These are phyloP conservation scores for Callopanchax toddi DNA, from an alignment of 2,113 vertebrate genomes.

Conservation along the genomic window DNA sequence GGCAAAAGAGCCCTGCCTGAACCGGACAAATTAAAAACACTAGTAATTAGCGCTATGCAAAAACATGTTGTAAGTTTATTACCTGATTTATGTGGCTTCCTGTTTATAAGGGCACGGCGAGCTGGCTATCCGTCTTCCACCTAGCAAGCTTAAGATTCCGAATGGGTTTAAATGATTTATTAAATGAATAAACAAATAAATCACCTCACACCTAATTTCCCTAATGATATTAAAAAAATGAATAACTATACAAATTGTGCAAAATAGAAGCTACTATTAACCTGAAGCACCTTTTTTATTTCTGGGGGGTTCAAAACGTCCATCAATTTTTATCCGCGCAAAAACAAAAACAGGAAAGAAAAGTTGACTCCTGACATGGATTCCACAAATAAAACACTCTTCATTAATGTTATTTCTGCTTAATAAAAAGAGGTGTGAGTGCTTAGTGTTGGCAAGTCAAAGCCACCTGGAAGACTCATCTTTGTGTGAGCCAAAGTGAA, in stretches of 20 bases:
- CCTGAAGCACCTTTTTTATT: constrained; percentile 78
- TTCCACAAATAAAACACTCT: constrained; percentile 77
- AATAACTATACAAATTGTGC: constrained; percentile 81
- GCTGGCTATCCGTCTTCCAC: constrained; percentile 76
- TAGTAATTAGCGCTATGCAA: constrained; percentile 83
- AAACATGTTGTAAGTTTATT: constrained; percentile 81
- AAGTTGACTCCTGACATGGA: constrained; percentile 76
- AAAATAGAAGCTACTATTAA: constrained; percentile 82
- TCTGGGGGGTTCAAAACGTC: constrained; percentile 68
- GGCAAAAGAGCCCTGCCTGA: constrained; percentile 73
- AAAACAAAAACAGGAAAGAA: constrained; percentile 82
- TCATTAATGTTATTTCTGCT: not conserved
- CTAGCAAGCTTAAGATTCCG: constrained; percentile 75
- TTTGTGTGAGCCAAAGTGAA: constrained; percentile 49
- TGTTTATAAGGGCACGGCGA: constrained; percentile 77
- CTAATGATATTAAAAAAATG: constrained; percentile 84
- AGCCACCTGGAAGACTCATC: constrained; percentile 25
- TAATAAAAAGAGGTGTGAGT: constrained; percentile 61
- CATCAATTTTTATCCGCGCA: constrained; percentile 80
- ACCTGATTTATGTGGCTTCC: constrained; percentile 82
- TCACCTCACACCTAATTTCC: constrained; percentile 81
- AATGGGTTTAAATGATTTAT: constrained; percentile 82
- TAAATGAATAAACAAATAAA: constrained; percentile 83
- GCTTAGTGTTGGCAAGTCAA: constrained; percentile 54
- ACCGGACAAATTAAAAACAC: constrained; percentile 83